phyloP scores from a whole-genome alignment of 2,888 invertebrate genomes.

The Liodrosophila aerea region DNA sequence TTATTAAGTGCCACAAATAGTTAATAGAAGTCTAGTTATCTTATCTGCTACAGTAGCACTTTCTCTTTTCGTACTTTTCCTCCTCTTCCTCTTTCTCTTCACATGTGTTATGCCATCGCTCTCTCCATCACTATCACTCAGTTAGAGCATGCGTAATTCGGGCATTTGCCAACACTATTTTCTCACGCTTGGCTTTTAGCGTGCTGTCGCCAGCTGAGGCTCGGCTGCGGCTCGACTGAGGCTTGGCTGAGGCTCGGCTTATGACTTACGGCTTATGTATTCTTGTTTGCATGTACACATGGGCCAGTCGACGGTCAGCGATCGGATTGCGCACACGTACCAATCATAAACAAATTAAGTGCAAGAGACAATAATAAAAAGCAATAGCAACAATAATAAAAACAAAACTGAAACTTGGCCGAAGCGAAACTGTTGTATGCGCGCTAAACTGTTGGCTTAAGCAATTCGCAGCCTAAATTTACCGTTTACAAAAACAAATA shows the following conservation, averaged over 20 bases:
- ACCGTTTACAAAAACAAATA: conserved; percentile 1
- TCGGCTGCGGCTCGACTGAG: conserved; percentile 2
- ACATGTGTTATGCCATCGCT: too few relatives aligned
- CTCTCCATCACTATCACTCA: background rate
- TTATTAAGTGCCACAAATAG: too few relatives aligned
- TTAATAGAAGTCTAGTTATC: too few relatives aligned
- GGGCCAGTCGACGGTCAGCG: conserved; percentile 64
- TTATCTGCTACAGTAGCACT: too few relatives aligned
- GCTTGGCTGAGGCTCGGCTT: conserved; percentile 28
- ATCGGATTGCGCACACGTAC: conserved; percentile 66
- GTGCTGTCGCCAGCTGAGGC: background rate
- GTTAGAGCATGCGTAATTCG: conserved; percentile 29
- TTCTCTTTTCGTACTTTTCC: too few relatives aligned
- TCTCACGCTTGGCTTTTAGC: too few relatives aligned
- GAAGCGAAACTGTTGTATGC: conserved; percentile 14
- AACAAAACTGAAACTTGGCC: conserved; percentile 15
- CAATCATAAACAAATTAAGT: conserved; percentile 51
- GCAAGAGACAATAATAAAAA: background rate
- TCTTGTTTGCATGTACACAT: conserved; percentile 16
- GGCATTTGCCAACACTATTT: background rate
- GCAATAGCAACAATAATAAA: background rate
- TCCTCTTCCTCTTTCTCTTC: too few relatives aligned
- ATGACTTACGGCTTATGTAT: conserved; percentile 34
- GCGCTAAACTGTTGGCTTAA: conserved; percentile 31
- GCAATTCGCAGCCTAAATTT: conserved; percentile 41